Base-by-base conservation (phyloP, 2,797 vertebrate genomes). In the Platalea minor region DNA sequence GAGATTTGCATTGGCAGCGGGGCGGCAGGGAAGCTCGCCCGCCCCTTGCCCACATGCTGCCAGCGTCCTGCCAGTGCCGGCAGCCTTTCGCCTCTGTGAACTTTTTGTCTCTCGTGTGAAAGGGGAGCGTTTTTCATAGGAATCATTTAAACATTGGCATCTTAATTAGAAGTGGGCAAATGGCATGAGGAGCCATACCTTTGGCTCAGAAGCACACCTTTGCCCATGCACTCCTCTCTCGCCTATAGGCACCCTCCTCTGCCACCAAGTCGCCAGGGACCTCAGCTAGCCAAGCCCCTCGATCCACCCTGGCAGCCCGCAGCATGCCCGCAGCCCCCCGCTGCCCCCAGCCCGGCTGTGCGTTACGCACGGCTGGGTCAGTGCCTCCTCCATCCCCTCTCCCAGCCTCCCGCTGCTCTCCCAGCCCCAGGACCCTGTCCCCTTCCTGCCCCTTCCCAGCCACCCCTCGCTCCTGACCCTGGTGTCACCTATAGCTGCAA, bases 1-100 rank as follows among this genome's bases (percentile, higher is more conserved):
- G 72, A 83, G 92, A 96, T 96, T 94, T 95, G 94, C 96, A 92
- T 96, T 96, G 96, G 96, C 96, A 97, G 93, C 43, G 1, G 74
- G 60, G 74, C 1, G 13, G 23, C 1, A 2, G 85, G 92, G 94
- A 91, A 89, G 87, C 89, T 94, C 5, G 1, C 84, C 95, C 80
- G 3, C 85, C 91, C 88, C 90, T 90, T 17, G 23, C 91, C 93
- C 50, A 0, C 82, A 61, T 0, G 17, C 84, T 95, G 94, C 92
- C 94, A 94, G 95, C 7, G 51, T 92, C 95, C 94, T 85, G 95
- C 96, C 95, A 48, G 86, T 1, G 33, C 70, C 41, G 10, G 35
- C 80, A 92, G 92, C 92, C 93, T 92, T 80, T 94, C 11, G 68
- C 92, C 85, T 94, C 65, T 85, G 72, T 85, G 93, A 96, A 95